Conservation (phyloP, 2,888 invertebrate genomes). For the Watsonalla binaria region DNA sequence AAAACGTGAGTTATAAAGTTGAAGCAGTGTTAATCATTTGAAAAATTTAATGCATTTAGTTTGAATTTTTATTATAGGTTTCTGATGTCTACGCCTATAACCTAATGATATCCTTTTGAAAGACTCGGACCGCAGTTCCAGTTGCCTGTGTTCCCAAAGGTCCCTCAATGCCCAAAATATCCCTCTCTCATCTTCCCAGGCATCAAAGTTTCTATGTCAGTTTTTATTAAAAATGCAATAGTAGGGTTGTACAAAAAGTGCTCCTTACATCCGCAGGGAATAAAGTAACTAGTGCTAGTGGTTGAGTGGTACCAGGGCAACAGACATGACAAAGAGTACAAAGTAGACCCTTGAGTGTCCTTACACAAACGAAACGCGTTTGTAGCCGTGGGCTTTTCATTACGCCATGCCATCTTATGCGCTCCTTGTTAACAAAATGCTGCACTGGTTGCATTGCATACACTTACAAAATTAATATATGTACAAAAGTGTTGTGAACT, state of each 20-base stretch:
- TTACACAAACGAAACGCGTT: slow-evolving; percentile 34
- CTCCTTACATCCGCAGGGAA: slow-evolving; percentile 14
- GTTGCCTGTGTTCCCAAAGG: too few relatives aligned
- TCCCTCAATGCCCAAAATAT: too few relatives aligned
- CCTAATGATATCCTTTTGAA: too few relatives aligned
- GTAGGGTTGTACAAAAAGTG: not conserved
- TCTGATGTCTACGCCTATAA: too few relatives aligned
- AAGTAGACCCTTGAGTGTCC: slow-evolving; percentile 49
- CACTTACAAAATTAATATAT: not conserved
- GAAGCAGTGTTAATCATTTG: too few relatives aligned
- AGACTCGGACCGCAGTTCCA: too few relatives aligned
- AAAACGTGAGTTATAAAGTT: too few relatives aligned
- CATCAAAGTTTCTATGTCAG: too few relatives aligned
- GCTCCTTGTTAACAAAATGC: not conserved
- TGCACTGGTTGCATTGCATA: not conserved
- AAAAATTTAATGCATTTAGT: too few relatives aligned
- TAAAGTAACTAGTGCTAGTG: slow-evolving; percentile 28
- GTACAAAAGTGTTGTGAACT: not conserved
- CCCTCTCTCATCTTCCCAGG: too few relatives aligned
- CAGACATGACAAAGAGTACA: slow-evolving; percentile 53
- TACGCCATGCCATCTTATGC: slow-evolving; percentile 6
- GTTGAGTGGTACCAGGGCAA: slow-evolving; percentile 43
- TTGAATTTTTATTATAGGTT: too few relatives aligned
- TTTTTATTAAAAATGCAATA: not conserved
- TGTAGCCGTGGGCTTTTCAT: slow-evolving; percentile 23